Evolutionary conservation across 2,113 vertebrate species (phyloP), one percentile per base, ranked within the genome.

Genomic region (Oceanites oceanicus): DNA sequence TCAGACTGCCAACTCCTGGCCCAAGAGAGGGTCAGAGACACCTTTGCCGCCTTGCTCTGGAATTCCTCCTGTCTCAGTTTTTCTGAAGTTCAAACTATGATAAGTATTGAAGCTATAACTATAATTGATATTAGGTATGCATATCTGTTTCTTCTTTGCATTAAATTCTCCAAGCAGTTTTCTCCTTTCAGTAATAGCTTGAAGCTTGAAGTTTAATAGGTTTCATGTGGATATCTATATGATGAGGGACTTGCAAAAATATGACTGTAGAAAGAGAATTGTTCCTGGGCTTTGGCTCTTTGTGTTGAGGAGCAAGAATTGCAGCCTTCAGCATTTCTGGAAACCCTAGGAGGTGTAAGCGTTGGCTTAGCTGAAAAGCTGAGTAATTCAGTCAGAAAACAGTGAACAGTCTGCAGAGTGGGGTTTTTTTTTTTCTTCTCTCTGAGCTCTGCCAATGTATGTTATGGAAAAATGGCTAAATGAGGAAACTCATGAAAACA

Each of bases 391-490:
- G 88, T 91, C 36, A 40, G 94, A 89, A 95, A 96, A 93, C 76
- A 92, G 90, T 71, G 86, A 94, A 95, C 76, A 95, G 91, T 91
- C 76, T 97, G 91, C 76, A 87, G 73, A 62, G 61, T 67, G 81
- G 11, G 18, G 0, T 4, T 36, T 29, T 34, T 7, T 49, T 19
- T 11, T 2, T 30, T 25, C 40, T 32, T 3, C 5, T 5, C 42
- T 81, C 72, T 84, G 65, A 75, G 91, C 66, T 92, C 88, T 96
- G 94, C 92, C 91, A 94, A 94, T 95, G 92, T 95, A 91, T 97
- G 73, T 96, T 95, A 95, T 89, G 92, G 94, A 96, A 95, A 96
- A 91, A 94, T 71, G 92, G 86, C 96, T 95, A 97, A 96, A 97
- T 94, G 86, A 94, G 94, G 94, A 96, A 96, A 86, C 74, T 92